Percentiles rank a stretch among this genome's conserved stretches.
phyloP scores from a whole-genome alignment of 2,113 vertebrate species.

The Sebastes fasciatus region DNA sequence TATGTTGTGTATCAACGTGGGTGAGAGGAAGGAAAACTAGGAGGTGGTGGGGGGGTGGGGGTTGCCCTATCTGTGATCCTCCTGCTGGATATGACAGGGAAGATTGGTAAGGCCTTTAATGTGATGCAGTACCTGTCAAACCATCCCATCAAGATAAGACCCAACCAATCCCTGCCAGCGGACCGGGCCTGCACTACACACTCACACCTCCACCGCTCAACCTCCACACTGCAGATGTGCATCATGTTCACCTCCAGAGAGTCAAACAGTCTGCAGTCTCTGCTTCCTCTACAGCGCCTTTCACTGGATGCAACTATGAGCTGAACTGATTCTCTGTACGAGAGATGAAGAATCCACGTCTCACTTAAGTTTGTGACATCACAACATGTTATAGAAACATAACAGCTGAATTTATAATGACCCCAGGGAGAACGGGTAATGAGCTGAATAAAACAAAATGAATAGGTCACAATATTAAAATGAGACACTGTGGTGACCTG shows the following conservation, averaged over 20 bases:
- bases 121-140: conserved; percentile 82
- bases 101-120: conserved; percentile 85
- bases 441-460: conserved; percentile 19
- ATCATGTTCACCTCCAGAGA: conserved; percentile 27
- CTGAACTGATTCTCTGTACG: neutral
- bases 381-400: conserved; percentile 23
- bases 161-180: conserved; percentile 58
- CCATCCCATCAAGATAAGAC: conserved; percentile 77
- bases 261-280: neutral
- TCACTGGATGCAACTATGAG: neutral
- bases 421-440: conserved; percentile 13
- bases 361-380: conserved; percentile 2
- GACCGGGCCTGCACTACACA: conserved; percentile 42
- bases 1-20: conserved; percentile 38
- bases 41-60: neutral
- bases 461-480: conserved; percentile 29
- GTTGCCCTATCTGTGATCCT: conserved; percentile 53
- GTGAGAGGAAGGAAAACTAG: conserved; percentile 17
- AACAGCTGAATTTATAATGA: conserved; percentile 35
- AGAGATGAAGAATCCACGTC: neutral
- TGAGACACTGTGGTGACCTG: conserved; percentile 3
- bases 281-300: neutral
- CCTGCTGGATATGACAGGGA: conserved; percentile 76
- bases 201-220: conserved; percentile 19
- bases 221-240: conserved; percentile 31